Evolutionary conservation across 2,113 vertebrate genomes (phyloP).

Genomic region (Cygnus atratus): DNA sequence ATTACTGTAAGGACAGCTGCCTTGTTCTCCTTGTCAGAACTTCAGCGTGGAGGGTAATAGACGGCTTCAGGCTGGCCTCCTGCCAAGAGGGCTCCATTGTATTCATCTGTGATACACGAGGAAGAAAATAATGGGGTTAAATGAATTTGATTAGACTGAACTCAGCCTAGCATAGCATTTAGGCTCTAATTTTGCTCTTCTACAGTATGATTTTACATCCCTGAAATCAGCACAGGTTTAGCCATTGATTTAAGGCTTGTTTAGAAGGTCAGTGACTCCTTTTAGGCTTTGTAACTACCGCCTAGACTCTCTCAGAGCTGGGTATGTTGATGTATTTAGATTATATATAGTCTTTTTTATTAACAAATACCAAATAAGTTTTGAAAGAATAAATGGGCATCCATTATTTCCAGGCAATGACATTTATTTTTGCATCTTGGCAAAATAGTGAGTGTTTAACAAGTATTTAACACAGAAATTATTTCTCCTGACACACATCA

Average conservation of each 20-base stretch:
- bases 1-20: constrained; percentile 43
- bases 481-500: neutral
- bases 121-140: constrained; percentile 58
- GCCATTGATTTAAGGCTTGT: neutral
- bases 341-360: neutral
- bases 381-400: neutral
- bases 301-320: neutral
- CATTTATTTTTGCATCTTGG: neutral
- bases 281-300: neutral
- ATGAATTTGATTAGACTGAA: constrained; percentile 39
- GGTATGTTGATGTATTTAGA: neutral
- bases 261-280: neutral
- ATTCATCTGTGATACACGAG: neutral
- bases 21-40: constrained; percentile 50
- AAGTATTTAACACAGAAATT: neutral
- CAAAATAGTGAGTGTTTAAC: neutral
- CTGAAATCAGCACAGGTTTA: neutral
- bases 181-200: constrained; percentile 15
- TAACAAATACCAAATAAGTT: neutral
- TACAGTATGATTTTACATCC: neutral
- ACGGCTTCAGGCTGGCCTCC: neutral
- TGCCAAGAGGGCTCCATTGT: constrained; percentile 40
- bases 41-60: constrained; percentile 18
- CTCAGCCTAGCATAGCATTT: neutral
- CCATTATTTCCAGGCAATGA: neutral